These are phyloP conservation scores for Synergus umbraculus DNA, from an alignment of 2,888 invertebrate species.

Conservation along the genomic window DNA sequence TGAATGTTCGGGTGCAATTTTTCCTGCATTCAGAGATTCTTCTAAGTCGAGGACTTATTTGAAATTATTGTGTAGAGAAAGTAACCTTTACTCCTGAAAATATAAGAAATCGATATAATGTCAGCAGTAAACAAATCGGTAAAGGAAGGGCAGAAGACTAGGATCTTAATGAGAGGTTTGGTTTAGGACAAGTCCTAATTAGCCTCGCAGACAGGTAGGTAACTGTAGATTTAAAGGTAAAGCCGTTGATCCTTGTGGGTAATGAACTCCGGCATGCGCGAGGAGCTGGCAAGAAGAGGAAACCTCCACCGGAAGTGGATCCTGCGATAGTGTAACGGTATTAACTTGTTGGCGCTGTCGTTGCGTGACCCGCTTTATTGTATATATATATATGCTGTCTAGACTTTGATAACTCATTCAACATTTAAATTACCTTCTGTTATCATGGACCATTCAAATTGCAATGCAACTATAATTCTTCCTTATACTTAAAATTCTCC, in stretches of 20 bases:
- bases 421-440: background rate
- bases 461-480: no score
- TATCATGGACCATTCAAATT: no score
- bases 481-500: no score
- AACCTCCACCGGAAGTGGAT: constrained; percentile 41
- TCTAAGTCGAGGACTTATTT: background rate
- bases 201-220: constrained; percentile 61
- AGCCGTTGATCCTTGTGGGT: constrained; percentile 62
- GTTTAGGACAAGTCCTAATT: constrained; percentile 58
- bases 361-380: constrained; percentile 38
- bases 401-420: constrained; percentile 10
- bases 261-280: constrained; percentile 60
- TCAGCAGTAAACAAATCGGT: background rate
- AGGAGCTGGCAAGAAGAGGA: constrained; percentile 24
- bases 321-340: constrained; percentile 40
- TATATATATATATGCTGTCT: background rate
- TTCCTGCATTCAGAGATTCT: background rate
- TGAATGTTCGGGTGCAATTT: constrained; percentile 14
- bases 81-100: background rate
- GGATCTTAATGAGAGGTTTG: constrained; percentile 53
- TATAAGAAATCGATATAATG: background rate
- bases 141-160: constrained; percentile 6
- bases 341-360: constrained; percentile 41
- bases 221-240: constrained; percentile 67
- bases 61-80: background rate